Evolutionary conservation across 2,113 vertebrate genomes (phyloP).

Genomic region (Anoura caudifer): DNA sequence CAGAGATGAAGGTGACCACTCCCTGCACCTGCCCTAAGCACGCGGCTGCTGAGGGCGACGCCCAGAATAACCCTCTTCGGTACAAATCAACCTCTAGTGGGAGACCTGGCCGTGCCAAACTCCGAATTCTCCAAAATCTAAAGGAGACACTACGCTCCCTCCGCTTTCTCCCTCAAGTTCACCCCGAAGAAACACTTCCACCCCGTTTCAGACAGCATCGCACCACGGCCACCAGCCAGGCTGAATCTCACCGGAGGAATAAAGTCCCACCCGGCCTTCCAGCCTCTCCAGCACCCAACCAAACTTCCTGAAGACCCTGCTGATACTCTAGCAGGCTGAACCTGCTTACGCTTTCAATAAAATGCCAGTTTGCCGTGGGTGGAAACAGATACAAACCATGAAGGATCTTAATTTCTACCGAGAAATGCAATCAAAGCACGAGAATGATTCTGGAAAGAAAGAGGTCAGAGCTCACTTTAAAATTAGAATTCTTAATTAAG

Average conservation of each 20-base stretch:
- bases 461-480: constrained; percentile 57
- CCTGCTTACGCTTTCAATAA: constrained; percentile 20
- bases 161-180: not conserved
- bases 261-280: fast-evolving
- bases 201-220: not conserved
- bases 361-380: not conserved
- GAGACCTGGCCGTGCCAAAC: not conserved
- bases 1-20: fast-evolving
- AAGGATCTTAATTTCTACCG: constrained; percentile 50
- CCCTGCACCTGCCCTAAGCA: not conserved
- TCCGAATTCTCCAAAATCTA: not conserved
- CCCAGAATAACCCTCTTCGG: not conserved
- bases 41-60: not conserved
- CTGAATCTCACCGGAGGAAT: not conserved
- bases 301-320: not conserved
- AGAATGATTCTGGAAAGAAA: constrained; percentile 40
- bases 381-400: constrained; percentile 17
- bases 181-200: not conserved
- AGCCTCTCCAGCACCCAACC: not conserved
- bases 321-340: not conserved
- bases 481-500: constrained; percentile 68
- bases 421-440: constrained; percentile 40
- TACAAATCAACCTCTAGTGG: not conserved
- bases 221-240: not conserved
- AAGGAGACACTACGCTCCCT: not conserved